Evolutionary conservation across 2,797 vertebrate genomes (phyloP), one percentile per base, ranked within the genome.

Genomic region (Notolabrus celidotus): DNA sequence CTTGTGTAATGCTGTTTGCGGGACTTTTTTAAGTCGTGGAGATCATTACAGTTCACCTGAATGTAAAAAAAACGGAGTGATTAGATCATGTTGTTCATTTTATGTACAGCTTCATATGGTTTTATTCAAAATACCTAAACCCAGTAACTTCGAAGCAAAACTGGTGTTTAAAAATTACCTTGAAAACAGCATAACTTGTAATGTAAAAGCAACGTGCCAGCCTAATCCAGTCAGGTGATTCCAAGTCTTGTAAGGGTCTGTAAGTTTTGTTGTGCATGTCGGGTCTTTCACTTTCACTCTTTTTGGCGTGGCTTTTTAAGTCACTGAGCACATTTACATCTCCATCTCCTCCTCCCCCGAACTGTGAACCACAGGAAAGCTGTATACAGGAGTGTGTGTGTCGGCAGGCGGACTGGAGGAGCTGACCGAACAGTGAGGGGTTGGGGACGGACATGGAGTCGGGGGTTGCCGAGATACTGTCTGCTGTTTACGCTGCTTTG

Each of bases 261-360:
- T 23, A 45, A 5, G 2, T 17, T 19, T 25, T 25, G 20, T 23
- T 41, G 19, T 22, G 16, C 33, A 22, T 41, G 36, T 86, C 55
- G 60, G 71, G 67, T 76, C 69, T 61, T 67, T 69, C 33, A 41
- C 68, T 80, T n/a, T n/a, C n/a, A n/a, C n/a, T n/a, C n/a, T n/a
- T n/a, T n/a, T 85, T 79, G 66, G 50, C 46, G 8, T 62, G 51
- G 11, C 58, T 74, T 71, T 38, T 61, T 25, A 38, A 62, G 12
- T 67, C 34, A 17, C 29, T 33, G 39, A 59, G 43, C 31, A 31
- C 34, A 0, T 1, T 89, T 83, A 95, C 83, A 95, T 91, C 77
- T 95, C 95, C 95, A 95, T 95, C 77, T 95, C 95, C 84, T 95
- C 95, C 76, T 94, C 95, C 2, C 83, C 86, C 7, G 87, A 85